phyloP scores from a whole-genome alignment of 2,888 invertebrate genomes.

The Chamaedrilus cognettii region DNA sequence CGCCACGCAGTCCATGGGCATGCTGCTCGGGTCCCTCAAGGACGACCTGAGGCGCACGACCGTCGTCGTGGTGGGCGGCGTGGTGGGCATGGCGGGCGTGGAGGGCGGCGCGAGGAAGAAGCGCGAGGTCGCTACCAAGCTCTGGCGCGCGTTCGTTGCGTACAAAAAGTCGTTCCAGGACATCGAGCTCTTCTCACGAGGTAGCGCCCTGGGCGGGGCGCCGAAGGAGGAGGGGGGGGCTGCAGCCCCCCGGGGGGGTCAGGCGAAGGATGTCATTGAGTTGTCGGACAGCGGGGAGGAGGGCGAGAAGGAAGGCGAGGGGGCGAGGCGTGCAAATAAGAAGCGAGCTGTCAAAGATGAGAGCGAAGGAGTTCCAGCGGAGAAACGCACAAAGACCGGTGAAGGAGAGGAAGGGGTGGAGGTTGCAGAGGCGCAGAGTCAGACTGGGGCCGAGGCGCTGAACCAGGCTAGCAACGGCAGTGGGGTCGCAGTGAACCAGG shows the following conservation, averaged over 20 bases:
- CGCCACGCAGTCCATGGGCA: slow-evolving; percentile 28
- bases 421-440: no score
- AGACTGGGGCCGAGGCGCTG: no score
- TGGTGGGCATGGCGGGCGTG: not conserved
- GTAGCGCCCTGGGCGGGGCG: not conserved
- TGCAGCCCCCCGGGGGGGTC: not conserved
- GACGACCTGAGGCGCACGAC: slow-evolving; percentile 23
- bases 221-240: slow-evolving; percentile 2
- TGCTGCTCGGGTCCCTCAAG: slow-evolving; percentile 30
- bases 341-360: no score
- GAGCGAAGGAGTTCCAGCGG: no score
- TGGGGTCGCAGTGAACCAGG: no score
- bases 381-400: no score
- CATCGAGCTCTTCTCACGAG: slow-evolving; percentile 18
- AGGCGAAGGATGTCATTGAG: not conserved
- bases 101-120: slow-evolving; percentile 20
- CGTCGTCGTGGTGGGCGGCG: not conserved
- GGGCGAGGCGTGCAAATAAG: not conserved
- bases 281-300: not conserved
- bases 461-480: no score
- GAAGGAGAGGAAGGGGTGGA: no score
- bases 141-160: slow-evolving; percentile 28
- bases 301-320: slow-evolving; percentile 9
- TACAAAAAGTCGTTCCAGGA: slow-evolving; percentile 33
- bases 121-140: slow-evolving; percentile 25